phyloP scores from a whole-genome alignment of 2,113 vertebrate species.

The Suncus etruscus region DNA sequence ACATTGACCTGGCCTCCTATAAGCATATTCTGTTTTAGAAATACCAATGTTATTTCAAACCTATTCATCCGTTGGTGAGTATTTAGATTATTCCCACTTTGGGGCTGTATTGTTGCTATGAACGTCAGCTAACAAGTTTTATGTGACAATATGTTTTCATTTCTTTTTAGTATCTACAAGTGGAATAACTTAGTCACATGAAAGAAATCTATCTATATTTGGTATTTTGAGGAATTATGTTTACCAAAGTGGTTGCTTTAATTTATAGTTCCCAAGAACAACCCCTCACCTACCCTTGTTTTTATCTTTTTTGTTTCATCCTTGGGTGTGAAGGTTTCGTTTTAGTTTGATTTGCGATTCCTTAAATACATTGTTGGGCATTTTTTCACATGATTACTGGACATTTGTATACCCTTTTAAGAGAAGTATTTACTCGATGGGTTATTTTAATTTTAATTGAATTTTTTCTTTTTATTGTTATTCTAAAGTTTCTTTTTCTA shows the following conservation, averaged over 20 bases:
- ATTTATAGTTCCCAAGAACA: not conserved
- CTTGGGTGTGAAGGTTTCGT: not conserved
- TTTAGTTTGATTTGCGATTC: not conserved
- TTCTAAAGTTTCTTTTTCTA: not conserved
- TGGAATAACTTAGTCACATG: too few species aligned
- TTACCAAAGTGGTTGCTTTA: not conserved
- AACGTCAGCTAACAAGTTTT: not conserved
- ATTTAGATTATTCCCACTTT: not conserved
- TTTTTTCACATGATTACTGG: not conserved
- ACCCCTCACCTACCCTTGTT: not conserved
- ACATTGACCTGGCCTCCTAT: not conserved
- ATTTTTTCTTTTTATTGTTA: not conserved
- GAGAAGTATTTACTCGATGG: not conserved
- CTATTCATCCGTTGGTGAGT: not conserved
- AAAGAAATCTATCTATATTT: not conserved
- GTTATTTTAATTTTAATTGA: not conserved
- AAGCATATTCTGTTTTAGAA: not conserved
- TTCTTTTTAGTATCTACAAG: not conserved
- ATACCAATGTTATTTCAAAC: not conserved
- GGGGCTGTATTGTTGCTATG: not conserved
- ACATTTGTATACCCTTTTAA: not conserved
- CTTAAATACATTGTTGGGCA: not conserved
- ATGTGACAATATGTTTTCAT: not conserved
- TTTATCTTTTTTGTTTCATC: not conserved
- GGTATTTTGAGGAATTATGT: not conserved